Conservation (phyloP, 2,888 invertebrate species). For the Campaea margaritaria region DNA sequence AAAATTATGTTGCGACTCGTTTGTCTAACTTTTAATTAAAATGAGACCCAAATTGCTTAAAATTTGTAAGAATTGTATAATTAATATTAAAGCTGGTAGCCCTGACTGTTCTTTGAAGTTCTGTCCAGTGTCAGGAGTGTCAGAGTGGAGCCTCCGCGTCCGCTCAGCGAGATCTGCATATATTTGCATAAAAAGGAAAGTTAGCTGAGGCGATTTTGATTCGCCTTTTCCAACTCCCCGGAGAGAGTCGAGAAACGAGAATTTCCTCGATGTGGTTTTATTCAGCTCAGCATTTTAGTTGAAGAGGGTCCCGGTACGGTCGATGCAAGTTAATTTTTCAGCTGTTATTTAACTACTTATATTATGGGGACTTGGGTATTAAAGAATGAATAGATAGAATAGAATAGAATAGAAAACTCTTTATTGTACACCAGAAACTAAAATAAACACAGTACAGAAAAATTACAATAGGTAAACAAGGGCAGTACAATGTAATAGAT, state of each 20-base stretch:
- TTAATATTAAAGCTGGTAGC: conserved; percentile 2
- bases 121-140: conserved; percentile 11
- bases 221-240: conserved; percentile 30
- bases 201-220: conserved; percentile 49
- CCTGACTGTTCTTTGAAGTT: conserved; percentile 38
- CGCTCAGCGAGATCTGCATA: conserved; percentile 61
- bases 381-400: too few species aligned
- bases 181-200: conserved; percentile 69
- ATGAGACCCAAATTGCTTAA: too few species aligned
- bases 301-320: conserved; percentile 13
- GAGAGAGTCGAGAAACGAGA: neutral
- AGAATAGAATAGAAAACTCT: too few species aligned
- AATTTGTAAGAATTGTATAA: neutral
- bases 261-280: conserved; percentile 21
- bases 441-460: too few species aligned
- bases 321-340: neutral
- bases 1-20: neutral
- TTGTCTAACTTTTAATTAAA: too few species aligned
- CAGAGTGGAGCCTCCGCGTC: conserved; percentile 48
- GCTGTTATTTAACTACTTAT: neutral
- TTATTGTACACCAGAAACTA: too few species aligned
- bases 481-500: too few species aligned
- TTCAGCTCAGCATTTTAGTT: conserved; percentile 16
- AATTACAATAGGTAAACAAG: too few species aligned
- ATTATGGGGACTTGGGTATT: too few species aligned